A percentile compares a stretch with the other conserved stretches of the same genome.
Evolutionary conservation across 2,888 invertebrate genomes (phyloP).

Genomic region (Mythimna albipuncta): DNA sequence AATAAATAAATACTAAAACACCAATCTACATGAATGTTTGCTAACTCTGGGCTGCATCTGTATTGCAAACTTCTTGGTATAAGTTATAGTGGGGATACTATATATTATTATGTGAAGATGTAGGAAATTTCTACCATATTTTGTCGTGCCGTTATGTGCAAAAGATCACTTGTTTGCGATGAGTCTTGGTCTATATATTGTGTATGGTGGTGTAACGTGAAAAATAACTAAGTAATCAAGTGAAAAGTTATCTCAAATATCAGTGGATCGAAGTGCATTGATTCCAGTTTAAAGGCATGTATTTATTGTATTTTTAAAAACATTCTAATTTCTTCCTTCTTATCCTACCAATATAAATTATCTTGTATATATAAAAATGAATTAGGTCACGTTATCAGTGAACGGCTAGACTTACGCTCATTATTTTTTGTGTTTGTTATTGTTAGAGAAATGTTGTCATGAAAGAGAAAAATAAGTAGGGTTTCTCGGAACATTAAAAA

Average conservation of each 20-base stretch:
- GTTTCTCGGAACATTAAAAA: no score
- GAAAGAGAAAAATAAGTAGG: no score
- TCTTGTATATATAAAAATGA: no score
- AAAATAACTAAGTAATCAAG: neutral
- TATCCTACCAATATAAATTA: no score
- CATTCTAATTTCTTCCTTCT: neutral
- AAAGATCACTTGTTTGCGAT: neutral
- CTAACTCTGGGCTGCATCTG: neutral
- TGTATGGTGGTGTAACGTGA: neutral
- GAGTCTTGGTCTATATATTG: neutral
- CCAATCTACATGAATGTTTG: neutral
- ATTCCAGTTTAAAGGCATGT: slow-evolving; percentile 11
- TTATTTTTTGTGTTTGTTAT: no score
- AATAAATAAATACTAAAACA: no score
- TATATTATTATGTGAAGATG: neutral
- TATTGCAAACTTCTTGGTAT: neutral
- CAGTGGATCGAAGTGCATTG: slow-evolving; percentile 11
- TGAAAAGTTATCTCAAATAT: neutral
- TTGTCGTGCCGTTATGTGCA: neutral
- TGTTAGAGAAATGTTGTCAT: no score
- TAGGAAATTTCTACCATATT: slow-evolving; percentile 5
- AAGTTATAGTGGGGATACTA: slow-evolving; percentile 16
- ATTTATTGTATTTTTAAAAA: slow-evolving; percentile 5
- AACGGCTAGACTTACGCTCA: no score
- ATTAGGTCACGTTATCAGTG: no score